Base-by-base conservation (phyloP, 2,888 invertebrate genomes). In the Trilocha varians region DNA sequence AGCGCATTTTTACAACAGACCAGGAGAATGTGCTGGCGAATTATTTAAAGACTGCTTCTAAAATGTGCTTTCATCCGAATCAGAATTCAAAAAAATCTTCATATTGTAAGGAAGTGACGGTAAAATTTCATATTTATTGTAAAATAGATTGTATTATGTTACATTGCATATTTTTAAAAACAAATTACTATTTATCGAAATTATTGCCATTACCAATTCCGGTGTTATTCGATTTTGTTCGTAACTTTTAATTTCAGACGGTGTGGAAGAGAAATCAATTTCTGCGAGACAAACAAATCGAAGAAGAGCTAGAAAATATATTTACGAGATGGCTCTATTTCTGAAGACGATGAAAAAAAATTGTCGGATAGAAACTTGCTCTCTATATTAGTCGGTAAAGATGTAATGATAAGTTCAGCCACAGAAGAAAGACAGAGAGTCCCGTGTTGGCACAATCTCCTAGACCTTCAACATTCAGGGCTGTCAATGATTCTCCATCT, bases 281-380 rank as follows among this genome's bases (percentile, higher is more conserved):
- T 15, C 18, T 45, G 45, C 37, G 40, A 45, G 45, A 40, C 40
- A 40, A 14, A n/a, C 36, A 42, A 40, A 42, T 45, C 37, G 45
- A 37, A 42, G 40, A 45, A 37, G 45, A 45, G 42, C 40, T 45
- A 37, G 45, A 45, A 38, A 40, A 45, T 37, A 42, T 45, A 36
- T 45, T 45, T 42, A 40, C 45, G 42, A 42, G 44, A 44, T 44
- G 44, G 44, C 38, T 35, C 39, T 38, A 41, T 44, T 41, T 44
- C 44, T 41, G 44, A 44, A 41, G 44, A 44, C 36, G 44, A 41
- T 41, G 41, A 38, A 38, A 41, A 45, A 39, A 35, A 18, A 5
- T 5, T 39, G 36, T 41, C 41, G 39, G 41, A 41, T 39, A 41
- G 39, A 41, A 34, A 42, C 39, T 46, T 43, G 40, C 36, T 43